These are phyloP conservation scores for Zapus hudsonius DNA, from an alignment of 2,113 vertebrate species.

Conservation along the genomic window DNA sequence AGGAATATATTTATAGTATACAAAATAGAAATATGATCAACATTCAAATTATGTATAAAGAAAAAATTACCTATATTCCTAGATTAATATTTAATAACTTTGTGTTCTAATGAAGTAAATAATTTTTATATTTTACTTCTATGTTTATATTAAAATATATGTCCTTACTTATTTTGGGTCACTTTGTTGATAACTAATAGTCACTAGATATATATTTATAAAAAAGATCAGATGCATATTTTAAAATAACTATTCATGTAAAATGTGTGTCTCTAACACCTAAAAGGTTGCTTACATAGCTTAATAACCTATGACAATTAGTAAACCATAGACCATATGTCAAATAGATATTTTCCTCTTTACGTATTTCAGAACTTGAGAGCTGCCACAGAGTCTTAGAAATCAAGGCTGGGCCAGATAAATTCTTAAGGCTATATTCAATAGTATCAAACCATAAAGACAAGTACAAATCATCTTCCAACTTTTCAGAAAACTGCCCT, in stretches of 20 bases:
- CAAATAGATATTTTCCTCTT: not conserved
- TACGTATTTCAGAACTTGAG: not conserved
- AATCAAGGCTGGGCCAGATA: not conserved
- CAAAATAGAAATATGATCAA: slow-evolving; percentile 9
- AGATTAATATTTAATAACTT: not conserved
- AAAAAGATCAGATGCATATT: not conserved
- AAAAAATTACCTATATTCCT: not conserved
- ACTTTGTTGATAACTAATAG: not conserved
- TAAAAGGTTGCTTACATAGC: not conserved
- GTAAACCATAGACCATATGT: not conserved
- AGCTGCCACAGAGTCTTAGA: not conserved
- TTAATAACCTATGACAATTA: not conserved
- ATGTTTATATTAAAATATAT: not conserved
- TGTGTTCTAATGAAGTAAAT: not conserved
- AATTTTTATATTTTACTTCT: not conserved
- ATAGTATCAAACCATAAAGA: slow-evolving; percentile 9
- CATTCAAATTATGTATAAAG: slow-evolving; percentile 14
- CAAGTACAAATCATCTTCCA: not conserved
- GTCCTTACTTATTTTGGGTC: not conserved
- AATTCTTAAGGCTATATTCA: slow-evolving; percentile 15
- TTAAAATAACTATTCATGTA: not conserved
- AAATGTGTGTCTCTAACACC: not conserved
- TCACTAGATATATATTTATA: not conserved
- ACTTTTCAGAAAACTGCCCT: slow-evolving; percentile 17
- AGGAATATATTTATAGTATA: not conserved